Evolutionary conservation across 2,797 vertebrate species (phyloP).

Genomic region (Rhyacichthys aspro): DNA sequence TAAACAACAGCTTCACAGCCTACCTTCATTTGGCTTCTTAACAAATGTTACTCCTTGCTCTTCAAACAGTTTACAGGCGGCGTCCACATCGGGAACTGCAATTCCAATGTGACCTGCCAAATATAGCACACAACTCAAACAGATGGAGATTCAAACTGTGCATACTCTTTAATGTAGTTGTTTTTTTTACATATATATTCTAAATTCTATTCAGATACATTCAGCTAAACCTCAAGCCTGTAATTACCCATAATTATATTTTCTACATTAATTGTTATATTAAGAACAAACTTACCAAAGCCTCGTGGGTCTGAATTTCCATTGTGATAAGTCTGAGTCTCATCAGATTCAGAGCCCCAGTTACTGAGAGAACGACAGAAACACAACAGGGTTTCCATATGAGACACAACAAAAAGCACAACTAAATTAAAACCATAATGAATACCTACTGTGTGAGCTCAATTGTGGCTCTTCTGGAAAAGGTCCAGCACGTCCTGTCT

Average conservation of each 20-base stretch:
- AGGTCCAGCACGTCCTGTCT: slow-evolving; percentile 89
- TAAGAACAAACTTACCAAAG: slow-evolving; percentile 82
- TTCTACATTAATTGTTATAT: too few species aligned
- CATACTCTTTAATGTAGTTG: background rate
- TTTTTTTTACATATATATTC: too few species aligned
- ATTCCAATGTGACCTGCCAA: slow-evolving; percentile 94
- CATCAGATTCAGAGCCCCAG: slow-evolving; percentile 95
- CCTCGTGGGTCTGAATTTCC: slow-evolving; percentile 96
- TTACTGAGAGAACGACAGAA: slow-evolving; percentile 81
- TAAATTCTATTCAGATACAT: too few species aligned
- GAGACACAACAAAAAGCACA: background rate
- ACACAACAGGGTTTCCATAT: background rate
- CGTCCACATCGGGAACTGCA: slow-evolving; percentile 91
- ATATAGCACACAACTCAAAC: background rate
- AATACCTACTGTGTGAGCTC: slow-evolving; percentile 91
- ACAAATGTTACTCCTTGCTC: slow-evolving; percentile 94
- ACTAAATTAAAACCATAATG: background rate
- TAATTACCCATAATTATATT: too few species aligned
- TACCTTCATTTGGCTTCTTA: slow-evolving; percentile 96
- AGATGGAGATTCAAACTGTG: slow-evolving; percentile 6
- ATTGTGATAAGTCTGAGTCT: slow-evolving; percentile 89
- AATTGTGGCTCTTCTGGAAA: slow-evolving; percentile 93
- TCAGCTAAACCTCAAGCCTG: too few species aligned
- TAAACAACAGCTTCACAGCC: slow-evolving; percentile 18
- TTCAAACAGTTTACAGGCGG: slow-evolving; percentile 94